Percentiles rank a stretch among this genome's conserved stretches.
Conservation (phyloP, 2,113 vertebrate species). For the Dromiciops gliroides region DNA sequence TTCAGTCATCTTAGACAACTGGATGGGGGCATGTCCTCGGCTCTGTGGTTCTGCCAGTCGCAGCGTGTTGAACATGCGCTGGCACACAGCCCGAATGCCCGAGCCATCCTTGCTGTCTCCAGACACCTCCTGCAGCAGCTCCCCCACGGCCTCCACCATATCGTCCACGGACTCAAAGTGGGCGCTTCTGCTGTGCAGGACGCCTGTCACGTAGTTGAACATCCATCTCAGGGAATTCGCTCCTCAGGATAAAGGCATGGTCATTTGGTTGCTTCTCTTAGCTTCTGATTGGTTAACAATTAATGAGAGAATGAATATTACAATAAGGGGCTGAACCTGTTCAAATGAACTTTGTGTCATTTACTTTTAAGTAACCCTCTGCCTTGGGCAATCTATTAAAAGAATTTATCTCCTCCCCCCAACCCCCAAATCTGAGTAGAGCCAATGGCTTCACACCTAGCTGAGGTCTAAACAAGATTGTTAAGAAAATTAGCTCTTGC, state of each 20-base stretch:
- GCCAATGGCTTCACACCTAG: no score
- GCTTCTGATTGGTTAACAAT: no score
- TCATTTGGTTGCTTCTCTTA: no score
- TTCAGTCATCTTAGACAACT: slow-evolving; percentile 94
- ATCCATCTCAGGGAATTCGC: slow-evolving; percentile 96
- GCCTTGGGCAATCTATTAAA: no score
- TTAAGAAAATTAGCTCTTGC: no score
- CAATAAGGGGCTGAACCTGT: no score
- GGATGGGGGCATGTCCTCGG: slow-evolving; percentile 89
- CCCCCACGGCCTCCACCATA: slow-evolving; percentile 94
- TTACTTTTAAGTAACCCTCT: no score
- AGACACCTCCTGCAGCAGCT: slow-evolving; percentile 93
- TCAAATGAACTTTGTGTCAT: no score
- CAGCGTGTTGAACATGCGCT: slow-evolving; percentile 96
- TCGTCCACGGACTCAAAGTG: slow-evolving; percentile 97
- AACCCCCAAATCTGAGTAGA: no score
- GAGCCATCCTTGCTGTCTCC: slow-evolving; percentile 93
- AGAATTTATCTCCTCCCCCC: no score
- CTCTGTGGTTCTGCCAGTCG: slow-evolving; percentile 85
- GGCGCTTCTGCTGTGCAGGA: slow-evolving; percentile 89
- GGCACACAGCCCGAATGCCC: slow-evolving; percentile 92
- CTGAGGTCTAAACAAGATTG: no score
- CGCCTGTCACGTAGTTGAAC: slow-evolving; percentile 95
- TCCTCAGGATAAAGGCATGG: slow-evolving; percentile 82
- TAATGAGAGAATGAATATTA: no score